Percentiles rank a stretch among this genome's conserved stretches.
These are phyloP conservation scores for Pristionchus arcanus DNA, from an alignment of 2,888 invertebrate species.

Conservation along the genomic window DNA sequence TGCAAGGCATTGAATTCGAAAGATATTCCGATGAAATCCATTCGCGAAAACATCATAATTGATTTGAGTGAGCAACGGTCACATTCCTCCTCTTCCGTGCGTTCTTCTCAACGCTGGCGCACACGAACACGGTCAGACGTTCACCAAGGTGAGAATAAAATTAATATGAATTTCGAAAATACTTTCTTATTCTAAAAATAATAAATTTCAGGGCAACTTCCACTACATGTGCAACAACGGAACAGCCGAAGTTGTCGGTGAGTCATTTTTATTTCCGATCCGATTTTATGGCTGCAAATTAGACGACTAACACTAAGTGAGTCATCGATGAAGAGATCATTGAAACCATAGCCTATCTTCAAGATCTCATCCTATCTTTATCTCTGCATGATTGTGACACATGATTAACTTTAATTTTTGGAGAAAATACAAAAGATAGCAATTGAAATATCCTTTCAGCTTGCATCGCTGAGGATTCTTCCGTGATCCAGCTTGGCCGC, in stretches of 20 bases:
- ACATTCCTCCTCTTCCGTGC: slow-evolving; percentile 75
- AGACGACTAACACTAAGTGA: background rate
- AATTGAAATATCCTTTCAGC: slow-evolving; percentile 62
- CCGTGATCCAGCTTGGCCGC: slow-evolving; percentile 76
- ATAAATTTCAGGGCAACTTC: slow-evolving; percentile 68
- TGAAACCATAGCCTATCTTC: background rate
- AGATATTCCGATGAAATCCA: background rate
- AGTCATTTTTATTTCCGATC: slow-evolving; percentile 40
- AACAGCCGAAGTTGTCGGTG: slow-evolving; percentile 78
- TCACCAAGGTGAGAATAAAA: slow-evolving; percentile 66
- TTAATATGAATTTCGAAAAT: background rate
- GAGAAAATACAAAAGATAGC: no score
- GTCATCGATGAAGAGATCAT: background rate
- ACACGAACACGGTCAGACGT: slow-evolving; percentile 77
- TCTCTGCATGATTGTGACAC: background rate
- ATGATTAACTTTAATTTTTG: slow-evolving; percentile 5
- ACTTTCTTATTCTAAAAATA: background rate
- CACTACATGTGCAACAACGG: slow-evolving; percentile 78
- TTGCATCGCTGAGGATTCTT: slow-evolving; percentile 76
- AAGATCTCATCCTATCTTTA: background rate
- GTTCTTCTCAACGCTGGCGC: slow-evolving; percentile 73
- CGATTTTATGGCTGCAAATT: background rate
- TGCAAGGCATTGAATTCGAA: background rate
- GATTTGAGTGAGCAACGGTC: slow-evolving; percentile 67
- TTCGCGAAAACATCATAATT: background rate